Conservation (phyloP, 2,888 invertebrate species). For the Parochlus steinenii region DNA sequence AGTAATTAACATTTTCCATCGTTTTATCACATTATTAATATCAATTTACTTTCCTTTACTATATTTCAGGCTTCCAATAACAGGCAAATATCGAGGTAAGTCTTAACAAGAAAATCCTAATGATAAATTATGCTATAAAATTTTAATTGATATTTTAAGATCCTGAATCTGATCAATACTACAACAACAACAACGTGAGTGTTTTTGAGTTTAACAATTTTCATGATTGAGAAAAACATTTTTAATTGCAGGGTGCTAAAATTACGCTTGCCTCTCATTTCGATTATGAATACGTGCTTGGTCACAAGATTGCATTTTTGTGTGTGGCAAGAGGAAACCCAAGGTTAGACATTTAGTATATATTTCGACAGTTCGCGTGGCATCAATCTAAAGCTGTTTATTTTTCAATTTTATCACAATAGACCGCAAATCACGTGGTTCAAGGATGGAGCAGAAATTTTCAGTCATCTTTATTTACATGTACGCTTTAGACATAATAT, state of each 20-base stretch:
- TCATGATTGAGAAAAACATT: constrained; percentile 2
- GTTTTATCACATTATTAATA: too few species aligned
- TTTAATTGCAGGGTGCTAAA: constrained; percentile 58
- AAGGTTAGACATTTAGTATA: constrained; percentile 74
- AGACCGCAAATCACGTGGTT: constrained; percentile 90
- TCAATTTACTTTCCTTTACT: constrained; percentile 1
- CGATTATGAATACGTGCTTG: constrained; percentile 83
- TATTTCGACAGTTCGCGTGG: neutral
- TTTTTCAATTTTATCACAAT: neutral
- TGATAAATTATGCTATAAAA: too few species aligned
- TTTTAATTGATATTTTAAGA: too few species aligned
- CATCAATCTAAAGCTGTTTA: neutral
- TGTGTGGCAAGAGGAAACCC: constrained; percentile 84
- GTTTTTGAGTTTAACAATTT: constrained; percentile 1
- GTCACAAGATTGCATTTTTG: constrained; percentile 85
- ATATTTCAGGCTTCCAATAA: constrained; percentile 54
- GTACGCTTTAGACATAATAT: constrained; percentile 33
- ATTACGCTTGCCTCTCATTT: constrained; percentile 80
- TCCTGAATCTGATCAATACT: constrained; percentile 79
- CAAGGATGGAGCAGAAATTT: constrained; percentile 87
- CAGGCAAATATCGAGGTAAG: constrained; percentile 75
- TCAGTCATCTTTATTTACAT: constrained; percentile 73
- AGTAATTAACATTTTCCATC: too few species aligned
- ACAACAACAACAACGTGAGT: constrained; percentile 74
- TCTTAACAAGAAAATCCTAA: too few species aligned